Conservation (phyloP, 35 echinoderm and acorn worm genomes). For the Lytechinus variegatus region DNA sequence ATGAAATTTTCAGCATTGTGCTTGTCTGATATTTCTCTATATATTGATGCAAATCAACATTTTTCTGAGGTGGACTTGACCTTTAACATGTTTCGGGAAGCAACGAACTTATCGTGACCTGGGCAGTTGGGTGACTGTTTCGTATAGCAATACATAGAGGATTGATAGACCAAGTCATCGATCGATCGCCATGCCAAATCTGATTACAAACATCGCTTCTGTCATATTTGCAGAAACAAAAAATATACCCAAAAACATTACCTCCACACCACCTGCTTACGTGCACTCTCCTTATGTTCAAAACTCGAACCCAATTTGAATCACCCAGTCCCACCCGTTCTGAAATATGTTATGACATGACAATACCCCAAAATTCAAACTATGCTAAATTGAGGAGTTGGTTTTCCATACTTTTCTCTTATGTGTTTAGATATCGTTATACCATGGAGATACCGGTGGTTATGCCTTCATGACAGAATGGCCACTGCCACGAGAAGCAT, state of each 20-base stretch:
- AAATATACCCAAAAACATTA: neutral
- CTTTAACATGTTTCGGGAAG: neutral
- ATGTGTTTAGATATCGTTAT: slow-evolving; percentile 13
- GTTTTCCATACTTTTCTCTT: neutral
- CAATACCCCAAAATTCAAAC: slow-evolving; percentile 4
- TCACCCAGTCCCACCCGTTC: neutral
- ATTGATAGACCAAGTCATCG: slow-evolving; percentile 1
- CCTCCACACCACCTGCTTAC: neutral
- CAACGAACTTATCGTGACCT: neutral
- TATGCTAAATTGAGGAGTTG: neutral
- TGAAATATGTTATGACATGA: neutral
- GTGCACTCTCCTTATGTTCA: slow-evolving; percentile 1
- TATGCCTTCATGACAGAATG: neutral
- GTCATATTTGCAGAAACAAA: neutral
- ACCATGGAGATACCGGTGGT: neutral
- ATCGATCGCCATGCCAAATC: neutral
- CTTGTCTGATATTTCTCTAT: too few species aligned
- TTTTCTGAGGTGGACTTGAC: too few species aligned
- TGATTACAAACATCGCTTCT: neutral
- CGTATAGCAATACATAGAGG: neutral
- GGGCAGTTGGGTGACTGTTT: neutral
- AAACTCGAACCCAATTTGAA: neutral
- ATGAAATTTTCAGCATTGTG: too few species aligned
- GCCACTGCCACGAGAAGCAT: neutral
- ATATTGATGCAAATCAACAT: too few species aligned